Conservation (phyloP, 2,113 vertebrate species). For the Vidua macroura region DNA sequence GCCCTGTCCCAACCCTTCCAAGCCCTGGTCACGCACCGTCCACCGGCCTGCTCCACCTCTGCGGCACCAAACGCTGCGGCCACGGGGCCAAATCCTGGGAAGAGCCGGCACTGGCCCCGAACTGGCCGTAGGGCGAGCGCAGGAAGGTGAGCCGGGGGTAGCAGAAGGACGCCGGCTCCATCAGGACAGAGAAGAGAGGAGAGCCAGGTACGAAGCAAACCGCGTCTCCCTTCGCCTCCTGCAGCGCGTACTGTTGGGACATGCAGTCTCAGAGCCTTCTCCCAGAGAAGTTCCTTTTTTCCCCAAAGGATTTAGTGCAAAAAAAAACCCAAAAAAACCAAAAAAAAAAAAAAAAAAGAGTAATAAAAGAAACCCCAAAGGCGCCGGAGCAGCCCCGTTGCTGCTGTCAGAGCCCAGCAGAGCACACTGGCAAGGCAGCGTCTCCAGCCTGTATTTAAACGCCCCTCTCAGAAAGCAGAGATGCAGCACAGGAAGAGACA, state of each 20-base stretch:
- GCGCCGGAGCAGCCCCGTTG: neutral
- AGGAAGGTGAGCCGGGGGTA: slow-evolving; percentile 56
- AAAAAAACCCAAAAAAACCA: neutral
- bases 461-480: slow-evolving; percentile 59
- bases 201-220: slow-evolving; percentile 58
- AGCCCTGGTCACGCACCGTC: neutral
- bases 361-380: neutral
- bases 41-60: slow-evolving; percentile 39
- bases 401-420: slow-evolving; percentile 33
- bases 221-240: slow-evolving; percentile 46
- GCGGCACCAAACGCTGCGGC: slow-evolving; percentile 19
- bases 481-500: slow-evolving; percentile 67
- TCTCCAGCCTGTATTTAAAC: slow-evolving; percentile 63
- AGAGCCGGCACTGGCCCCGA: neutral
- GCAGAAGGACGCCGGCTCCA: slow-evolving; percentile 56
- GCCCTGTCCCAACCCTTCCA: neutral
- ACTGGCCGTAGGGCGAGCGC: slow-evolving; percentile 45
- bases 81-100: slow-evolving; percentile 42
- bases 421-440: slow-evolving; percentile 53
- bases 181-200: slow-evolving; percentile 42
- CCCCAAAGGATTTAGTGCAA: neutral
- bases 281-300: neutral
- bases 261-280: slow-evolving; percentile 46
- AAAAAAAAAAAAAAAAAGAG: neutral
- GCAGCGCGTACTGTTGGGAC: slow-evolving; percentile 30